Conservation (phyloP, 2,797 vertebrate genomes). For the Tamandua tetradactyla region DNA sequence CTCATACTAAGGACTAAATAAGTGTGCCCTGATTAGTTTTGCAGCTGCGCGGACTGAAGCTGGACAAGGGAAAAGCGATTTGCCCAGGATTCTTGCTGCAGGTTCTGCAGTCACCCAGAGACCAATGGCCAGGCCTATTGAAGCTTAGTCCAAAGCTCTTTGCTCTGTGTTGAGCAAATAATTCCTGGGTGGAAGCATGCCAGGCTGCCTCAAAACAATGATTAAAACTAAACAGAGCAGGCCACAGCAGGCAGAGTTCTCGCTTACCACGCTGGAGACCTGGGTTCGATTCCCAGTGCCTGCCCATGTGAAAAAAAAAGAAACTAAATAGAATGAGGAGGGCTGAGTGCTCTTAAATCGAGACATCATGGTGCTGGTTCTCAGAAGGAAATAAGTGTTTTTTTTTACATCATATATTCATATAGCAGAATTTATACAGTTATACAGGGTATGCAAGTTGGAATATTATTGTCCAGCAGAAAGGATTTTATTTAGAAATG, state of each 20-base stretch:
- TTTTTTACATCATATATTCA: neutral
- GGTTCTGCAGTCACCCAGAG: neutral
- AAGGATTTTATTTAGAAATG: neutral
- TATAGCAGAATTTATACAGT: neutral
- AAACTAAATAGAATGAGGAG: rapidly evolving
- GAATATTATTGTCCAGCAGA: neutral
- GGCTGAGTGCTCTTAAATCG: rapidly evolving
- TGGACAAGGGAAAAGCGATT: rapidly evolving
- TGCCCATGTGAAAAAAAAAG: too few relatives aligned
- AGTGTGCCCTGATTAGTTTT: neutral
- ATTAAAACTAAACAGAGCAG: too few relatives aligned
- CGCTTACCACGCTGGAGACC: too few relatives aligned
- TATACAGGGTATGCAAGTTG: neutral
- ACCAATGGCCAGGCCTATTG: neutral
- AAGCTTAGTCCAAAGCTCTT: neutral
- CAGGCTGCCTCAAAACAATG: too few relatives aligned
- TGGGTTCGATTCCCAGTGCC: too few relatives aligned
- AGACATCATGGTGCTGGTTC: neutral
- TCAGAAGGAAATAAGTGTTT: rapidly evolving
- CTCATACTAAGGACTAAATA: neutral
- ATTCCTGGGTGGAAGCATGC: neutral
- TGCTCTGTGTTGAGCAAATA: neutral
- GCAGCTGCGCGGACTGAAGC: neutral
- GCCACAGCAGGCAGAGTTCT: too few relatives aligned
- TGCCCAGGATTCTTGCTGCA: neutral